Evolutionary conservation across 2,888 invertebrate species (phyloP), one percentile per base, ranked within the genome.

Genomic region (Pterostichus niger): DNA sequence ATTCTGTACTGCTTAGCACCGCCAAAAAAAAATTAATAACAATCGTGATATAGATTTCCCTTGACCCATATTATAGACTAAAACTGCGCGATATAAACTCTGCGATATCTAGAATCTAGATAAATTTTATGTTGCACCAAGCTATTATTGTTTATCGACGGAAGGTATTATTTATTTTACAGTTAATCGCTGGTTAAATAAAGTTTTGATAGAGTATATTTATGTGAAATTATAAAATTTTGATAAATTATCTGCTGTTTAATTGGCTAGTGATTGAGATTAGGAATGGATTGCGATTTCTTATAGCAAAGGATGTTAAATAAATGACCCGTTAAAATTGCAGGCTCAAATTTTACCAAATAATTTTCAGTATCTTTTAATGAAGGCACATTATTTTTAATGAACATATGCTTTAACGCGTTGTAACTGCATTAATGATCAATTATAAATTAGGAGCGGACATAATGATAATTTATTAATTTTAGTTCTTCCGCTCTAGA

Each of bases 1-100:
- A 75, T 35, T 64, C 64, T 11, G 59, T 3, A 59, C 13, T 46
- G 68, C 44, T 68, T 68, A 68, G 49, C 73, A 46, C 49, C 15
- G 73, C 73, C 9, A 33, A 49, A 75, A 75, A 40, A 59, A 75
- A 75, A 75, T 75, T 75, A 75, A 75, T 75, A 75, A 75, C 75
- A 75, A 75, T 75, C 75, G 75, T 75, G 75, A 75, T 75, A 75
- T 52, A 75, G 52, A 75, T 75, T 75, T 75, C 75, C 75, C 75
- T 75, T 75, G 75, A 52, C 75, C 75, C 40, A 75, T 75, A 31
- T 73, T 17, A 64, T 17, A 44, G 44, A 17, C 68, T 71, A 44
- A 64, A 64, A 64, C 46, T 49, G 44, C 75, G 44, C 46, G 52
- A 33, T 75, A 52, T 15, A 40, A 71, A 64, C 59, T 68, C 40